A percentile compares a stretch with the other conserved stretches of the same genome.
Evolutionary conservation across 2,113 vertebrate species (phyloP).

Genomic region (Microcebus tavaratra): DNA sequence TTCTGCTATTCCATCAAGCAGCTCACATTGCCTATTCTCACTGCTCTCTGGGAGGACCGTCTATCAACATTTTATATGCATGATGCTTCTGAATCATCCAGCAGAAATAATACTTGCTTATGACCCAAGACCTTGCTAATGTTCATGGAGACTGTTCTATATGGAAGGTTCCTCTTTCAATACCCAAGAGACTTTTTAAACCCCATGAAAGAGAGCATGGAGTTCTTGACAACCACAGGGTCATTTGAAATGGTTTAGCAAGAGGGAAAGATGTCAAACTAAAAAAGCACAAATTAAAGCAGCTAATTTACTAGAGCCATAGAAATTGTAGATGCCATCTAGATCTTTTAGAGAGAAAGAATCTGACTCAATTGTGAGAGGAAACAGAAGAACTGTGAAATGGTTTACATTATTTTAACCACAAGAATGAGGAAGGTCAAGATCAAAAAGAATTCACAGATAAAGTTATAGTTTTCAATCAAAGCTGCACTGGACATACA

Average conservation of each 20-base stretch:
- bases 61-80: background rate
- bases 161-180: background rate
- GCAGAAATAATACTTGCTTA: background rate
- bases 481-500: background rate
- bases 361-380: background rate
- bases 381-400: background rate
- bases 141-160: background rate
- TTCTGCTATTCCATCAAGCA: background rate
- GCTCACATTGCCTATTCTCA: background rate
- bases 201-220: background rate
- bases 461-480: background rate
- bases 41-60: background rate
- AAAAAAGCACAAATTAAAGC: background rate
- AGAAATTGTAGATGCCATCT: background rate
- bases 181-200: background rate
- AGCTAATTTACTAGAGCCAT: background rate
- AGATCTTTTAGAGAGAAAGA: background rate
- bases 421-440: background rate
- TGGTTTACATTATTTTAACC: background rate
- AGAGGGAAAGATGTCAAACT: background rate
- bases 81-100: background rate
- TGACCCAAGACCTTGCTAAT: background rate
- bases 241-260: background rate
- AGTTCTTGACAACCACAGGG: background rate
- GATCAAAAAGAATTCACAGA: background rate